Evolutionary conservation across 2,113 vertebrate species (phyloP).

Genomic region (Mixornis gularis): DNA sequence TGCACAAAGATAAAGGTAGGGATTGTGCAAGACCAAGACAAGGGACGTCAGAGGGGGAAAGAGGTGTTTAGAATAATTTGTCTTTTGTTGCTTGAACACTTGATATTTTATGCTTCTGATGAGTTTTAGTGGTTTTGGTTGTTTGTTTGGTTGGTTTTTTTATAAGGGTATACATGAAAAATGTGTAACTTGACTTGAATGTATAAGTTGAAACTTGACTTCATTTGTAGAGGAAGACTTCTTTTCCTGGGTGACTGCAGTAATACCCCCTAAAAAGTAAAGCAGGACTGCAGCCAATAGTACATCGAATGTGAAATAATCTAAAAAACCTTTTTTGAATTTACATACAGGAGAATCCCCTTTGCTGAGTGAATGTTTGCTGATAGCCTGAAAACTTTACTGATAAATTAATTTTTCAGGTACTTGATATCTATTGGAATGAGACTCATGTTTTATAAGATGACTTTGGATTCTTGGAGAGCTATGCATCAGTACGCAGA

Average conservation of each 20-base stretch:
- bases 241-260: not conserved
- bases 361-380: not conserved
- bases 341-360: not conserved
- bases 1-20: not conserved
- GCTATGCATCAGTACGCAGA: not conserved
- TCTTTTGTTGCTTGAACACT: not conserved
- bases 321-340: not conserved
- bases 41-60: not conserved
- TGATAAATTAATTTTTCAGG: not conserved
- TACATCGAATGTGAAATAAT: not conserved
- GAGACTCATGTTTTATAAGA: not conserved
- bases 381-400: not conserved
- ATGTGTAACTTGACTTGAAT: too few relatives aligned
- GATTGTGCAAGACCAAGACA: not conserved
- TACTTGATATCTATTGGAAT: not conserved
- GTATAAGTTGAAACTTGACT: not conserved
- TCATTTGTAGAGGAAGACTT: not conserved
- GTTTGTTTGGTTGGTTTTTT: not conserved
- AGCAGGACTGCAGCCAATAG: not conserved
- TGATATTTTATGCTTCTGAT: not conserved
- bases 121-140: not conserved
- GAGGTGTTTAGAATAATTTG: not conserved
- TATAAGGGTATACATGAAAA: not conserved
- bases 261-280: not conserved
- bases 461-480: not conserved